Base-by-base conservation (phyloP, 2,888 invertebrate species). In the Cyclophora albipunctata region DNA sequence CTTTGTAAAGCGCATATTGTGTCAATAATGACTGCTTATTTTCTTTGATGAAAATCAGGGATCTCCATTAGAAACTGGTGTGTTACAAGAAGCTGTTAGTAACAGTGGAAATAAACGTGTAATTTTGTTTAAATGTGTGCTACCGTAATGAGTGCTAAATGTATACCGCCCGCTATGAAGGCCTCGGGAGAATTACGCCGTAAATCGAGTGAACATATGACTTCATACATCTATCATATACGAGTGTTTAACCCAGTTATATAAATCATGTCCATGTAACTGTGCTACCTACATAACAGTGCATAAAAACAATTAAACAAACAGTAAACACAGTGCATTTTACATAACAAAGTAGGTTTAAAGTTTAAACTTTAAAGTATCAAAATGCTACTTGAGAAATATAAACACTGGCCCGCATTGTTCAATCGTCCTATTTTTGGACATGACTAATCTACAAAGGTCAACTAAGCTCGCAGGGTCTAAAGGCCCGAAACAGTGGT, bases 101-200 rank as follows among this genome's bases (percentile, higher is more conserved):
- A 61, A 70, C 66, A 59, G 67, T 63, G 59, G 60, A 70, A 75
- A 72, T 75, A 76, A 74, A 65, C 67, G 54, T 61, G 71, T 67
- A 73, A 75, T 79, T 77, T 67, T 61, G 75, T 74, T 71, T 77
- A 80, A 81, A 64, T 57, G 58, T 61, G 52, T 59, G 58, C 59
- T 54, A 37, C 37, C 37, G 57, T 71, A 73, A 75, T 73, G 63
- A 66, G 63, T 66, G 69, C 66, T 70, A 2, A 71, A 73, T 66
- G 62, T 73, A 61, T 58, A 51, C 55, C 50, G 52, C 54, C 54
- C 49, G 57, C 47, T 46, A 51, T 46, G 47, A 40, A 49, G 66
- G 62, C 69, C 67, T 67, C 67, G 69, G 62, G 63, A 63, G 52
- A 62, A 69, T 62, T 67, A 62, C 59, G 62, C 55, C 62, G 69